Evolutionary conservation across 1,140 invertebrate species (phyloP), one percentile per base, ranked within the genome.

Genomic region (Neodiprion fabricii): DNA sequence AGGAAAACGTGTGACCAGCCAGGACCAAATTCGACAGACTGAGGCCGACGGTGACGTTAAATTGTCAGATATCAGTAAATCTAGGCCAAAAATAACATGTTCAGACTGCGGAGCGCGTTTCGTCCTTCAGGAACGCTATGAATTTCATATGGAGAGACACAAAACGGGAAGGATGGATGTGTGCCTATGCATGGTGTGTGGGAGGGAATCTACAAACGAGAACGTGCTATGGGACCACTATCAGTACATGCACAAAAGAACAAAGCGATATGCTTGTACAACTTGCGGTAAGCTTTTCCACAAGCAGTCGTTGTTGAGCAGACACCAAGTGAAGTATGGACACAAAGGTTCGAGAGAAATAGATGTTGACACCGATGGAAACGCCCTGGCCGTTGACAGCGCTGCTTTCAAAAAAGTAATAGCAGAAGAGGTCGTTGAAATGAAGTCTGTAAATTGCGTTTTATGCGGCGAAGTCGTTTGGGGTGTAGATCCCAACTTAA

Each of bases 81-180:
- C 71, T 68, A 73, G 67, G 50, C 48, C 74, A 65, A 81, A 70
- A 40, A 78, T 76, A 14, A n/a, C 70, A 21, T 81, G 80, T 48
- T 47, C 74, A 48, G 28, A 79, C 23, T 82, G 81, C 47, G 81
- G 81, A 28, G 66, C 73, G 40, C 72, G 72, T 49, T 82, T 79
- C 72, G 48, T 78, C 48, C 77, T 75, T 3, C 73, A 76, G 10
- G 11, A 66, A 9, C 81, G 80, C 61, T 82, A 80, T 48, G 74
- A 81, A 17, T 82, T 82, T 76, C 81, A 82, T 9, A 75, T 81
- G 74, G 79, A 82, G 21, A 81, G 81, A 21, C 81, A 82, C 14
- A 77, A 78, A 68, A 70, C 66, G 12, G 70, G 65, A 40, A 74
- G 78, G 75, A 81, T 81, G n/a, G 71, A 80, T 49, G 75, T 71